phyloP scores from a whole-genome alignment of 2,113 vertebrate genomes.

The Corythaeola cristata region DNA sequence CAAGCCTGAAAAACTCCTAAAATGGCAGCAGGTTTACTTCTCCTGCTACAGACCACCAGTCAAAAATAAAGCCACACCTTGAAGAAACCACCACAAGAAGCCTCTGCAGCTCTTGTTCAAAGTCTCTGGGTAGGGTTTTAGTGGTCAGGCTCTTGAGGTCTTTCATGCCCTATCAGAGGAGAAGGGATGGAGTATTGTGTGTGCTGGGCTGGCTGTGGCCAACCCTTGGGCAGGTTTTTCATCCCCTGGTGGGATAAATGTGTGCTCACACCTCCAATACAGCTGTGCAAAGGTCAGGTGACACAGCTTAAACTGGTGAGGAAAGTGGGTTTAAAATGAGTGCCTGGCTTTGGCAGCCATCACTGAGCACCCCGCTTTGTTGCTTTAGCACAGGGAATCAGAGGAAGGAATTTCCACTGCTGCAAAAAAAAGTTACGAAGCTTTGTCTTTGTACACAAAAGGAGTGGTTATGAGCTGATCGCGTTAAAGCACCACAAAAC shows the following conservation, averaged over 20 bases:
- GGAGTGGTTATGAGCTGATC: neutral
- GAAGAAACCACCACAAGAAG: neutral
- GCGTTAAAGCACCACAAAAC: neutral
- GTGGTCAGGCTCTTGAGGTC: fast-evolving
- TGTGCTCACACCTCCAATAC: neutral
- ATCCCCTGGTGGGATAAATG: neutral
- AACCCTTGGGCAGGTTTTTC: neutral
- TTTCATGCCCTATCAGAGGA: neutral
- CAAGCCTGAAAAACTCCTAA: neutral
- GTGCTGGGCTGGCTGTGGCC: fast-evolving
- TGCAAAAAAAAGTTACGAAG: neutral
- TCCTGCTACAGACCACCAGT: neutral
- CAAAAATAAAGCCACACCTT: neutral
- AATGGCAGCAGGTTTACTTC: neutral
- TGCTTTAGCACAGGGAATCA: fast-evolving
- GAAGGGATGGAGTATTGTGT: fast-evolving
- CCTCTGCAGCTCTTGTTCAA: neutral
- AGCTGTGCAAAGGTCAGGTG: neutral
- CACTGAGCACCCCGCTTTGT: neutral
- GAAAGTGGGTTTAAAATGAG: neutral
- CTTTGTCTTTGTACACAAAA: neutral
- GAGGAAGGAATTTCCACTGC: neutral
- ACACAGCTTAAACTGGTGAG: neutral
- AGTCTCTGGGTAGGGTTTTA: neutral
- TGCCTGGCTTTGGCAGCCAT: neutral